Evolutionary conservation across 2,888 invertebrate species (phyloP), one percentile per base, ranked within the genome.

Genomic region (Pyralis farinalis): DNA sequence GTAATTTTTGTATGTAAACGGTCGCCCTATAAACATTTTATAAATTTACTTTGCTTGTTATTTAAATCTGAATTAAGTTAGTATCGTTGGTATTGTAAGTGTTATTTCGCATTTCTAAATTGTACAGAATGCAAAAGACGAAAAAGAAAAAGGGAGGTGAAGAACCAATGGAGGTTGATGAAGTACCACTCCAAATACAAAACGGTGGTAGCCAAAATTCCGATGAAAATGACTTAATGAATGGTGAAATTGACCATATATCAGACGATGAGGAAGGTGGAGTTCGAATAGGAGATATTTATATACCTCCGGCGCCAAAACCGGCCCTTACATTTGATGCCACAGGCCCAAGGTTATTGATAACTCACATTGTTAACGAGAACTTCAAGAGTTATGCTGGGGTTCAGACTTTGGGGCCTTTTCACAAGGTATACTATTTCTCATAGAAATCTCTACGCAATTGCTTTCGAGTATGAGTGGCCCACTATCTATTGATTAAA

Each of bases 301-400:
- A 95, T 55, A 96, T 97, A 54, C 96, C 97, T 0, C 94, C 95
- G 0, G 92, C 95, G 1, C 90, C 94, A 1, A 92, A 91, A 54
- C 92, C 93, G 0, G 91, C 93, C 1, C 91, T 92, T 38, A 93
- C 94, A 1, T 92, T 93, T 46, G 94, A 95, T 54, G 88, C 92
- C 7, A 93, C 91, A 30, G 97, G 96, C 0, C 95, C 97, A 0
- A 91, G 98, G 10, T 84, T 99, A 31, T 94, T 99, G 43, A 98
- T 99, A 39, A 93, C 94, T 1, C 93, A 95, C 57, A 98, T 99
- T 55, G 94, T 94, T 0, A 98, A 97, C 74, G 92, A 93, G 37
- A 97, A 98, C 76, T 99, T 99, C 74, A 99, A 99, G 81, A 99
- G 98, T 66, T 99, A 99, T 65, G 97, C 96, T 21, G 96, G 96